phyloP scores from a whole-genome alignment of 2,113 vertebrate genomes.

The human (Homo sapiens) region DNA sequence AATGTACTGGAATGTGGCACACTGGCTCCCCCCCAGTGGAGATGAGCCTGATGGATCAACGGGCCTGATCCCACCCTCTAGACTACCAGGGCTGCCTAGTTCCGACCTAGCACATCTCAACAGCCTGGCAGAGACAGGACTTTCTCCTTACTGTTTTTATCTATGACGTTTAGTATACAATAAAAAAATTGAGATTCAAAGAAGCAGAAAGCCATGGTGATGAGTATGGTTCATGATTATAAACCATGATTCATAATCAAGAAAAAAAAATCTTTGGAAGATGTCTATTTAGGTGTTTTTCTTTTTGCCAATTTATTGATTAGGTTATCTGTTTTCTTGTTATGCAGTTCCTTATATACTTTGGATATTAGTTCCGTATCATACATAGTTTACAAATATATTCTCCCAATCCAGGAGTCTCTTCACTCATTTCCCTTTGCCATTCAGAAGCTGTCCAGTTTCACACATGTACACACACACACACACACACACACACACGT shows the following conservation, averaged over 20 bases:
- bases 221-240: too few relatives aligned
- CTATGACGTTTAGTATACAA: not conserved
- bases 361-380: not conserved
- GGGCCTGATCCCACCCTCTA: not conserved
- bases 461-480: not conserved
- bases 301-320: not conserved
- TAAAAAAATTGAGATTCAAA: not conserved
- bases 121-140: not conserved
- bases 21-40: not conserved
- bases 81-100: not conserved
- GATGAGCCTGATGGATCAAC: not conserved
- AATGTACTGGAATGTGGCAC: not conserved
- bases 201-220: not conserved
- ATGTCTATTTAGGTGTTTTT: not conserved
- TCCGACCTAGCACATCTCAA: not conserved
- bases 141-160: not conserved
- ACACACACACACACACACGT: accelerated
- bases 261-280: not conserved
- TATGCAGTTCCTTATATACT: not conserved
- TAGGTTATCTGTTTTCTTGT: not conserved
- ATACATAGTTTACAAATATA: not conserved
- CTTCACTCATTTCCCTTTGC: not conserved
- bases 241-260: not conserved
- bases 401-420: not conserved
- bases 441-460: not conserved